Evolutionary conservation across 2,113 vertebrate genomes (phyloP).

Genomic region (Ophiodon elongatus): DNA sequence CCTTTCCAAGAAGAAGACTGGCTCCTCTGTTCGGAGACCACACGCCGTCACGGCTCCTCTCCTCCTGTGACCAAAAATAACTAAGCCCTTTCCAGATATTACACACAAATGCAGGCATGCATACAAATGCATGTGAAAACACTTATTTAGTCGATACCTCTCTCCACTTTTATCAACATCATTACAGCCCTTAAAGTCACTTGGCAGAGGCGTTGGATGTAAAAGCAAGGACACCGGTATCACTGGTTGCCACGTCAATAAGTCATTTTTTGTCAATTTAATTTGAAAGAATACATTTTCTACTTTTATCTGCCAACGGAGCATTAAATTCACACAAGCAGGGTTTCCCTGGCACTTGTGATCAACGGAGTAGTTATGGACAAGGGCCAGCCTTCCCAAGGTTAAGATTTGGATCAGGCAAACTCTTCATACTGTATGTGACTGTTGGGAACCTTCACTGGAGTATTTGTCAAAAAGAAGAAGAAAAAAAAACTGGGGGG

Average conservation of each 20-base stretch:
- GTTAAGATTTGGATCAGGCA: constrained; percentile 56
- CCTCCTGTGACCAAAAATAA: constrained; percentile 80
- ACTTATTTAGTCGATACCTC: constrained; percentile 20
- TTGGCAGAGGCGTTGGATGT: not conserved
- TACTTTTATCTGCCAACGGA: constrained; percentile 16
- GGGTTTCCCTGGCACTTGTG: constrained; percentile 41
- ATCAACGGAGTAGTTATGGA: constrained; percentile 59
- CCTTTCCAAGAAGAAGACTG: constrained; percentile 76
- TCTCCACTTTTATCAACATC: constrained; percentile 23
- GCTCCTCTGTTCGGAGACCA: constrained; percentile 81
- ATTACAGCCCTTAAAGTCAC: constrained; percentile 16
- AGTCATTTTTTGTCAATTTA: constrained; percentile 14
- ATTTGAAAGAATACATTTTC: constrained; percentile 17
- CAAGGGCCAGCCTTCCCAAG: constrained; percentile 58
- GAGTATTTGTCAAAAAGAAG: constrained; percentile 61
- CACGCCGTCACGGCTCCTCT: constrained; percentile 81
- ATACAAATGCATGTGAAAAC: constrained; percentile 31
- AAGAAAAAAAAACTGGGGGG: constrained; percentile 13
- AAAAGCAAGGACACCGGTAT: not conserved
- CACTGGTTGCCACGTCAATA: not conserved
- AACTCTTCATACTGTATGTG: constrained; percentile 48
- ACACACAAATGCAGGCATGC: constrained; percentile 49
- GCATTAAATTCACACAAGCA: constrained; percentile 30
- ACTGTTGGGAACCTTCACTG: constrained; percentile 65
- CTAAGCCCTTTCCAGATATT: constrained; percentile 69